Base-by-base conservation (phyloP, 2,888 invertebrate species). In the Tenthredo notha region DNA sequence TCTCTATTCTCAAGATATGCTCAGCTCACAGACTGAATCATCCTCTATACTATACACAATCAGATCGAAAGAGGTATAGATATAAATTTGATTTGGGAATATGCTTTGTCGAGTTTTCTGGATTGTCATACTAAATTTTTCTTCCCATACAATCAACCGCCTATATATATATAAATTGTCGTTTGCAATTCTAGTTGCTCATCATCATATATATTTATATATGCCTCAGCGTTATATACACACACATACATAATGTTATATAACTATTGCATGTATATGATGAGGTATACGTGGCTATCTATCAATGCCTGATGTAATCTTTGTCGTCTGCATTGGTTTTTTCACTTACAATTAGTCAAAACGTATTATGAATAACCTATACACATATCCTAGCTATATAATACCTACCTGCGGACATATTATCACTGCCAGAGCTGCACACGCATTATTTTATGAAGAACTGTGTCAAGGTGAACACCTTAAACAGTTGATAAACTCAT, bases 391-490 rank as follows among this genome's bases (percentile, higher is more conserved):
- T 74, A 74, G n/a, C 74, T 74, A 43, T 29, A 25, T 47, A 18
- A 72, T 72, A 40, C 4, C 18, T n/a, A 40, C 47, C 47, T 47
- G 25, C 40, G 43, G 25, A 15, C 37, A 25, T 29, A 37, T 33
- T 80, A 80, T 80, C 58, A 61, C 58, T 40, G 7, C 2, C 25
- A 78, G 25, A 43, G 67, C 67, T 65, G n/a, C 58, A 80, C 61
- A 78, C 78, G 54, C n/a, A 80, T n/a, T 61, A n/a, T 54, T 43
- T 47, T 43, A 25, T 18, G n/a, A 7, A 21, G 50, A 83, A 83
- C 67, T 67, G 67, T 83, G 83, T 83, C 83, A 83, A 83, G 83
- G 83, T 83, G 83, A 83, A 67, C 83, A 40, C 83, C 83, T 83
- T 47, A 50, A 83, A 83, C 80, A 80, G 67, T 70, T 47, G 83